Percentiles rank a stretch among this genome's conserved stretches.
These are phyloP conservation scores for Leucophora obtusa DNA, from an alignment of 2,888 invertebrate genomes.

Conservation along the genomic window DNA sequence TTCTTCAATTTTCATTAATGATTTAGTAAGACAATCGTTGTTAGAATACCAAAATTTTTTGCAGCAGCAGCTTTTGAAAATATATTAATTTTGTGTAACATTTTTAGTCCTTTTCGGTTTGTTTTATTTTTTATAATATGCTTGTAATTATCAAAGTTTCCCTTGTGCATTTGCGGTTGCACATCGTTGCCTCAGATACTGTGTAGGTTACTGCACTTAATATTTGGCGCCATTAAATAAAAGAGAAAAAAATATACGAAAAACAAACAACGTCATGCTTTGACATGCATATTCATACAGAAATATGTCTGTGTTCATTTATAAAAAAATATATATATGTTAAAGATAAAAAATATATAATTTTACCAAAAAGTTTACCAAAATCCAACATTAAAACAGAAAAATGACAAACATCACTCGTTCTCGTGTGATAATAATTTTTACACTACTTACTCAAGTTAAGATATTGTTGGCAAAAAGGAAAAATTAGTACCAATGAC, in stretches of 20 bases:
- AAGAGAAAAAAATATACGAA: conserved; percentile 25
- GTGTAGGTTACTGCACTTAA: conserved; percentile 51
- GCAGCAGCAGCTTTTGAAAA: not conserved
- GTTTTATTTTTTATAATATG: not conserved
- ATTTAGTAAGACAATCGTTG: not conserved
- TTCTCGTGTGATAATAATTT: not conserved
- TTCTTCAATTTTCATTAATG: not conserved
- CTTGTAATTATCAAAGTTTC: conserved; percentile 4
- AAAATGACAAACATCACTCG: not conserved
- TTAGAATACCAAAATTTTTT: not conserved
- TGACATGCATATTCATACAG: conserved; percentile 40
- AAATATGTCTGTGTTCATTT: conserved; percentile 37
- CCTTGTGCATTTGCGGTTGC: conserved; percentile 10
- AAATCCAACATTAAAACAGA: not conserved
- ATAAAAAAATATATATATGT: not conserved
- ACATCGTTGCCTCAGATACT: conserved; percentile 26
- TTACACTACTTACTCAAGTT: not conserved
- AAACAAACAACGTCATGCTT: conserved; percentile 30
- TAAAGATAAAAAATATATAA: not conserved
- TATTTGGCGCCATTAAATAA: conserved; percentile 55
- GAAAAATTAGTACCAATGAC: no score
- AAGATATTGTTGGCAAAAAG: not conserved
- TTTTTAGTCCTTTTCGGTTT: not conserved
- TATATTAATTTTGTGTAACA: not conserved
- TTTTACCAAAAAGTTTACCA: not conserved